phyloP scores from a whole-genome alignment of 2,797 vertebrate genomes.

The Silurus lanzhouensis region DNA sequence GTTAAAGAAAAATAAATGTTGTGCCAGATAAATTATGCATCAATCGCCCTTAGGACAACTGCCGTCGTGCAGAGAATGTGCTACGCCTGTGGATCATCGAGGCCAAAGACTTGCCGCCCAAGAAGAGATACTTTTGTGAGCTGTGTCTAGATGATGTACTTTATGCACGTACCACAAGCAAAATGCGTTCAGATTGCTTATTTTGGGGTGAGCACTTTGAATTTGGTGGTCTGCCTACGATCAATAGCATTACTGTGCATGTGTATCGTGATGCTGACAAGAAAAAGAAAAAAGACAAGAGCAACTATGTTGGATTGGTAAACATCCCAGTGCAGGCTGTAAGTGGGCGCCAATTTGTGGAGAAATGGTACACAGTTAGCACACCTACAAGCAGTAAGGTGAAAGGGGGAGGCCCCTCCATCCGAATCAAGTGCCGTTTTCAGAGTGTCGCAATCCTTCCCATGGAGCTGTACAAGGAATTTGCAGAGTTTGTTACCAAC shows the following conservation, averaged over 20 bases:
- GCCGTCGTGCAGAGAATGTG: constrained; percentile 85
- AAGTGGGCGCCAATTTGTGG: constrained; percentile 89
- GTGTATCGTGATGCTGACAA: constrained; percentile 93
- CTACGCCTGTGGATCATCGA: constrained; percentile 97
- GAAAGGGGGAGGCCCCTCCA: constrained; percentile 87
- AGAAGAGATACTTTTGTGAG: constrained; percentile 97
- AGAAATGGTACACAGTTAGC: constrained; percentile 96
- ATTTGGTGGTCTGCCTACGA: constrained; percentile 82
- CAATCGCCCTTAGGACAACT: constrained; percentile 83
- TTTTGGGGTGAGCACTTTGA: constrained; percentile 98
- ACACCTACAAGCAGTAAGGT: constrained; percentile 88
- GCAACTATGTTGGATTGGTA: constrained; percentile 92
- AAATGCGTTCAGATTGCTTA: constrained; percentile 88
- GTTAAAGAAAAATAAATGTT: background rate
- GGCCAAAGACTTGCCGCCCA: constrained; percentile 92
- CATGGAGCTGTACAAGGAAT: constrained; percentile 98
- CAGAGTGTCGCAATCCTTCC: constrained; percentile 93
- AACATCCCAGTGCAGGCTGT: constrained; percentile 87
- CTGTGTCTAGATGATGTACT: constrained; percentile 94
- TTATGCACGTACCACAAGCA: constrained; percentile 94
- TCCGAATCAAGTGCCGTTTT: constrained; percentile 93
- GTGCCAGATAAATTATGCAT: background rate
- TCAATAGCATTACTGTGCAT: constrained; percentile 90
- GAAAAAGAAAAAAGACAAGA: constrained; percentile 97
- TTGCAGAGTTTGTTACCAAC: constrained; percentile 94